These are phyloP conservation scores for Cerastis leucographa DNA, from an alignment of 2,888 invertebrate species.

Conservation along the genomic window DNA sequence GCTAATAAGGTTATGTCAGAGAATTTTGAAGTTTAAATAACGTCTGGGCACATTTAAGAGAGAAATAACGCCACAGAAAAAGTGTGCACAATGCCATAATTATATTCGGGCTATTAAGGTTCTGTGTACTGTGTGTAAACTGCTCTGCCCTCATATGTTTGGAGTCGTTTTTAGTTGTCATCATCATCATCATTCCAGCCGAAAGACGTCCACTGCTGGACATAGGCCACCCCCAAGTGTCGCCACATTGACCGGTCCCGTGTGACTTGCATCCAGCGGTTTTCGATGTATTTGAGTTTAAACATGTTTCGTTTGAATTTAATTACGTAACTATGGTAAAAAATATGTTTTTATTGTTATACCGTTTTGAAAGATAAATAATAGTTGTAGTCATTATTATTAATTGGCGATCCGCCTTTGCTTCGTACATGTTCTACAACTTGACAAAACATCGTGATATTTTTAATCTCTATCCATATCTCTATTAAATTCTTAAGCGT, in stretches of 20 bases:
- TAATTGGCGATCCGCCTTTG: neutral
- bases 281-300: neutral
- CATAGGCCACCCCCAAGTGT: too few species aligned
- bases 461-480: too few species aligned
- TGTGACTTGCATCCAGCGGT: too few species aligned
- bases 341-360: neutral
- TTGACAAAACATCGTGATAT: neutral
- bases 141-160: neutral
- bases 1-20: neutral
- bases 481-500: too few species aligned
- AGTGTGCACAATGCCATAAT: neutral
- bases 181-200: too few species aligned
- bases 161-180: neutral
- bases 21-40: neutral
- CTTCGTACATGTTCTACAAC: too few species aligned
- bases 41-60: neutral
- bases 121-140: slow-evolving; percentile 18
- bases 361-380: neutral
- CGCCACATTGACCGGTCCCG: too few species aligned
- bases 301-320: neutral
- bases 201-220: too few species aligned
- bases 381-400: neutral
- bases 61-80: neutral
- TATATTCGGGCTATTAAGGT: neutral
- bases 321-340: too few species aligned